These are phyloP conservation scores for Muraenolepis orangiensis DNA, from an alignment of 2,797 vertebrate species.

Conservation along the genomic window DNA sequence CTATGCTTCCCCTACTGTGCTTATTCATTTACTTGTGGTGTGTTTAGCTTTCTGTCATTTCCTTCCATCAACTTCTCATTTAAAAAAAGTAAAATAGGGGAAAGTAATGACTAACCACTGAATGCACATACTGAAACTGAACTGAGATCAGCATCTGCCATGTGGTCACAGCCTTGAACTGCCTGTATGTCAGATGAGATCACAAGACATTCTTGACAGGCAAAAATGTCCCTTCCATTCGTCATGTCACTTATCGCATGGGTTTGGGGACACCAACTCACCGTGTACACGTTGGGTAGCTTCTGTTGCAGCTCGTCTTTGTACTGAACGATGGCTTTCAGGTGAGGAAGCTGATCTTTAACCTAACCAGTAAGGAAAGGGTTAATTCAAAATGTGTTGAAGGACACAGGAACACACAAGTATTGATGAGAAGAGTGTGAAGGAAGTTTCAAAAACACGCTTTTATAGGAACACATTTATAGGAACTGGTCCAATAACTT, in stretches of 20 bases:
- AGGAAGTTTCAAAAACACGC: no score
- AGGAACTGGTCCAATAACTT: not conserved
- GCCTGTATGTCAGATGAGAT: no score
- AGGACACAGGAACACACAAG: not conserved
- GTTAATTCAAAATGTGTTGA: not conserved
- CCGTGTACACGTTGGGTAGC: conserved; percentile 66
- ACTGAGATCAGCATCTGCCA: no score
- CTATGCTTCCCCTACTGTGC: no score
- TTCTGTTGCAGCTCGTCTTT: conserved; percentile 72
- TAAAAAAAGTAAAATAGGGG: no score
- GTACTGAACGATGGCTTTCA: conserved; percentile 81
- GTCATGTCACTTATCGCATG: not conserved
- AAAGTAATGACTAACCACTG: no score
- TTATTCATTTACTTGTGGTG: no score
- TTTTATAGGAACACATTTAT: no score
- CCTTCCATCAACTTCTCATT: no score
- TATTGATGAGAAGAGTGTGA: not conserved
- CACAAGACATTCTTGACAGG: not conserved
- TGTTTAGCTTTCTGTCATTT: no score
- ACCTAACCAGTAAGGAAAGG: conserved; percentile 51
- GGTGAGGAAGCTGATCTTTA: conserved; percentile 73
- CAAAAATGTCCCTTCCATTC: not conserved
- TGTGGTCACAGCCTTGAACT: no score
- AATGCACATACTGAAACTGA: no score
- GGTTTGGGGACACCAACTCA: conserved; percentile 39